Evolutionary conservation across 2,888 invertebrate genomes (phyloP).

Genomic region (Thalpophila matura): DNA sequence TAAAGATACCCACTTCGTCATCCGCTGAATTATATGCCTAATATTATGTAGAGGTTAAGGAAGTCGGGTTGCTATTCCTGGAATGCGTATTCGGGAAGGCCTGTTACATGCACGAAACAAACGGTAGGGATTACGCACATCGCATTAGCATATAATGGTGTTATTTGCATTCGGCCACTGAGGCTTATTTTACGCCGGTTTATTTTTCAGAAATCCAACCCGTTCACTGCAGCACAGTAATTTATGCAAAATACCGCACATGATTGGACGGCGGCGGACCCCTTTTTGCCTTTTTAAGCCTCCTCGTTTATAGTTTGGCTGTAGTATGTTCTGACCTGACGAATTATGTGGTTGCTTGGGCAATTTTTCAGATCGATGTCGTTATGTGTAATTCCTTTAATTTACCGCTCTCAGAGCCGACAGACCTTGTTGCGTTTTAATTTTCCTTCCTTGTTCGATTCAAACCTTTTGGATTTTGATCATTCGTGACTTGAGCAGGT

Average conservation of each 20-base stretch:
- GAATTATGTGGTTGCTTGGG: constrained; percentile 66
- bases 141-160: constrained; percentile 88
- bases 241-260: constrained; percentile 87
- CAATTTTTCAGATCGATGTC: constrained; percentile 46
- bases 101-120: constrained; percentile 77
- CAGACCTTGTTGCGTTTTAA: constrained; percentile 20
- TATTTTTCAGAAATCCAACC: constrained; percentile 86
- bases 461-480: constrained; percentile 15
- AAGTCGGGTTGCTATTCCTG: constrained; percentile 73
- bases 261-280: constrained; percentile 79
- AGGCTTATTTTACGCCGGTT: constrained; percentile 83
- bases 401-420: constrained; percentile 17
- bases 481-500: constrained; percentile 4
- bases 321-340: constrained; percentile 68
- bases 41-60: constrained; percentile 62
- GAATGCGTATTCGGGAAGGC: constrained; percentile 78
- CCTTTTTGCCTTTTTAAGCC: constrained; percentile 73
- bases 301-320: constrained; percentile 72
- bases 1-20: constrained; percentile 30
- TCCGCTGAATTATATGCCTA: constrained; percentile 45
- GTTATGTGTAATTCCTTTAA: constrained; percentile 39
- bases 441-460: constrained; percentile 44
- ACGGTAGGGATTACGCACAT: constrained; percentile 84
- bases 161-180: constrained; percentile 85
- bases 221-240: constrained; percentile 80